Evolutionary conservation across 2,113 vertebrate genomes (phyloP).

Genomic region (Sorex araneus): DNA sequence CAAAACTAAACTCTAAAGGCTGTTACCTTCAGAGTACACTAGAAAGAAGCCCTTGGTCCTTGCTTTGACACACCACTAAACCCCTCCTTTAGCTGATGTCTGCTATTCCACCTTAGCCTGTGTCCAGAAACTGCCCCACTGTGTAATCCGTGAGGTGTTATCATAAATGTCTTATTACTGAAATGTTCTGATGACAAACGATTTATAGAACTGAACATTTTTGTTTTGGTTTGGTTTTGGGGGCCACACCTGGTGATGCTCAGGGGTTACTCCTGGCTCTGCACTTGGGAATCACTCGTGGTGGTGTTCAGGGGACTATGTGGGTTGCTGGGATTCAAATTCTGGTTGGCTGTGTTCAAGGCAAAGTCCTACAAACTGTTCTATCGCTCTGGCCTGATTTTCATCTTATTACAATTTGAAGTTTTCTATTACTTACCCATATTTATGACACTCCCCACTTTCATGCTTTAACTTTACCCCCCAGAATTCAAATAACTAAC

Average conservation of each 20-base stretch:
- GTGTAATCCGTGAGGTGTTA: background rate
- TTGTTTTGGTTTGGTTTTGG: too few relatives aligned
- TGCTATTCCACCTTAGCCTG: background rate
- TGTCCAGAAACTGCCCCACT: conserved; percentile 49
- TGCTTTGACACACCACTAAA: conserved; percentile 34
- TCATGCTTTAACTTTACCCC: conserved; percentile 52
- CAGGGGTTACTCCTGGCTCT: too few relatives aligned
- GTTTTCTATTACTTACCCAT: conserved; percentile 70
- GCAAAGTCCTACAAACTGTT: conserved; percentile 48
- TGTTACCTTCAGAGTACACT: conserved; percentile 66
- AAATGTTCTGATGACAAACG: too few relatives aligned
- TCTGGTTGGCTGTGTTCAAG: too few relatives aligned
- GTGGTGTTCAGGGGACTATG: too few relatives aligned
- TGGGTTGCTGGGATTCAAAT: too few relatives aligned
- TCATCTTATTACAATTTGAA: conserved; percentile 80
- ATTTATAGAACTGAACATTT: too few relatives aligned
- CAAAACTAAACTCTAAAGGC: conserved; percentile 65
- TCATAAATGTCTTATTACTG: too few relatives aligned
- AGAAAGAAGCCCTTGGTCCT: conserved; percentile 53
- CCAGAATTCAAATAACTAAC: conserved; percentile 72
- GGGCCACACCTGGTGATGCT: too few relatives aligned
- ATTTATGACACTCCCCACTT: conserved; percentile 72
- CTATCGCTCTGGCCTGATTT: conserved; percentile 50
- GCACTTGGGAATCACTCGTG: too few relatives aligned
- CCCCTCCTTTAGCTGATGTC: background rate